Conservation (phyloP, 1,140 invertebrate genomes). For the Aphidius ervi region DNA sequence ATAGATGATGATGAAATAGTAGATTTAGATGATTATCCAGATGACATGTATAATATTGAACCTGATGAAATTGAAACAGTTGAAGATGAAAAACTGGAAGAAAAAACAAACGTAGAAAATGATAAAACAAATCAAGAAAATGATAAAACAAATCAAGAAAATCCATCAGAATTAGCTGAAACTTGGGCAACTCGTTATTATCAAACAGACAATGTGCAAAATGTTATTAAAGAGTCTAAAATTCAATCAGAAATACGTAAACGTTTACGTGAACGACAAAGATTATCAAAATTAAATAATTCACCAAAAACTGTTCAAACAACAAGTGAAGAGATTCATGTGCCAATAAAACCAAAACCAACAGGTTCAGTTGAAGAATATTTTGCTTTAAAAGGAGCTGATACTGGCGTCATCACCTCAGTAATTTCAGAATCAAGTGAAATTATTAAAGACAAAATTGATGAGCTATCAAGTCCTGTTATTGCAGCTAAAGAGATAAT, state of each 20-base stretch:
- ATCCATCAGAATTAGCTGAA: conserved; percentile 28
- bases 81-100: conserved; percentile 9
- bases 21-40: conserved; percentile 50
- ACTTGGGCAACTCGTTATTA: conserved; percentile 51
- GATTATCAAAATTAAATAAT: conserved; percentile 41
- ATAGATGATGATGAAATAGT: conserved; percentile 45
- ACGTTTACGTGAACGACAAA: conserved; percentile 47
- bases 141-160: conserved; percentile 9
- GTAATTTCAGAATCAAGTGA: neutral
- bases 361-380: conserved; percentile 51
- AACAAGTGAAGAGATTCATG: conserved; percentile 18
- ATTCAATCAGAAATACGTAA: conserved; percentile 52
- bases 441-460: conserved; percentile 3
- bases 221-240: conserved; percentile 51
- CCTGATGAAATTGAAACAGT: conserved; percentile 22
- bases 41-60: conserved; percentile 47
- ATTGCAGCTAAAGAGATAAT: no score
- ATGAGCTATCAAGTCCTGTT: neutral
- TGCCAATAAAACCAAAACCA: conserved; percentile 30
- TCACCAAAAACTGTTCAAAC: conserved; percentile 34
- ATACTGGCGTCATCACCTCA: conserved; percentile 7
- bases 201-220: conserved; percentile 50
- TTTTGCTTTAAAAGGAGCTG: conserved; percentile 40
- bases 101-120: conserved; percentile 3
- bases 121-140: neutral